Conservation (phyloP, 1,140 invertebrate species). For the Coenobita brevimanus region DNA sequence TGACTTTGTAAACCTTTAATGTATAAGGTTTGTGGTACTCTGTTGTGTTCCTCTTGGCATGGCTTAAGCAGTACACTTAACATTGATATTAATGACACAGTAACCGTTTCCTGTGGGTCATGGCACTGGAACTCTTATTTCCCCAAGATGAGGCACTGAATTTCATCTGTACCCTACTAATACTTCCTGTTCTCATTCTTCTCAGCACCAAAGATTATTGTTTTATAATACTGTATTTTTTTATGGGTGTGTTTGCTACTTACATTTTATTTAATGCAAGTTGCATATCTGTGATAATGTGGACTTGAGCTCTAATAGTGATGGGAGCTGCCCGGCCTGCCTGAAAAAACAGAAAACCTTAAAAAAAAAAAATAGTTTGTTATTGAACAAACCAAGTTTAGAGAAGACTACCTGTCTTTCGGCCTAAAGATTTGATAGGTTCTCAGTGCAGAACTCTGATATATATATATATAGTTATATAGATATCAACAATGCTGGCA, state of each 20-base stretch:
- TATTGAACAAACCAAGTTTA: slow-evolving; percentile 6
- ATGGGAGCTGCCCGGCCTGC: slow-evolving; percentile 65
- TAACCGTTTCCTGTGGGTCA: too few species aligned
- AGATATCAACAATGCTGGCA: background rate
- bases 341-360: slow-evolving; percentile 36
- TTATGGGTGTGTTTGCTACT: background rate
- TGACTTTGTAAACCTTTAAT: too few species aligned
- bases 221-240: background rate
- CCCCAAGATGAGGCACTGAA: too few species aligned
- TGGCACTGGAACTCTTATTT: too few species aligned
- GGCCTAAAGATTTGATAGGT: background rate
- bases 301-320: slow-evolving; percentile 65
- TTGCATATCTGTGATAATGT: slow-evolving; percentile 61
- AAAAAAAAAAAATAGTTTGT: background rate
- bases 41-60: too few species aligned
- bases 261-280: slow-evolving; percentile 26
- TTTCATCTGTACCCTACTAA: too few species aligned
- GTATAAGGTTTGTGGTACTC: too few species aligned
- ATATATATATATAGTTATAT: slow-evolving; percentile 28
- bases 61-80: too few species aligned
- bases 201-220: slow-evolving; percentile 12
- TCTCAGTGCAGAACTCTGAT: background rate
- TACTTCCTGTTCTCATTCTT: too few species aligned
- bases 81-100: too few species aligned
- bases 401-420: slow-evolving; percentile 12